Evolutionary conservation across 2,113 vertebrate genomes (phyloP).

Genomic region (Eurypyga helias): DNA sequence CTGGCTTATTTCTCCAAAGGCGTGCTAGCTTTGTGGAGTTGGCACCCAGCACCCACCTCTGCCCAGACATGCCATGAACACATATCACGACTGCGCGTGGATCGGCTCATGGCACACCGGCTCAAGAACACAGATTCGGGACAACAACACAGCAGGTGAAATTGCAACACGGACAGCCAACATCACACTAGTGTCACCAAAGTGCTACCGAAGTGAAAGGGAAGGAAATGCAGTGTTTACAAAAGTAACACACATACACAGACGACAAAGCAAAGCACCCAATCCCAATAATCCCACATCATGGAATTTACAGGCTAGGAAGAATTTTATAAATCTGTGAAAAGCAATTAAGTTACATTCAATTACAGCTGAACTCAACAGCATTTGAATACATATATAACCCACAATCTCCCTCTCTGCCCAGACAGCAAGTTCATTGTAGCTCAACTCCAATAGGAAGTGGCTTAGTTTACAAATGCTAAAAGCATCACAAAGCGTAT

Average conservation of each 20-base stretch:
- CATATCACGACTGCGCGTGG: too few species aligned
- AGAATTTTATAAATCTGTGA: background rate
- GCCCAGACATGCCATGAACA: too few species aligned
- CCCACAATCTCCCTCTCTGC: background rate
- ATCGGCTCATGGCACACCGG: too few species aligned
- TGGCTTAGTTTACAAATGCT: background rate
- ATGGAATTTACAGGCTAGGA: background rate
- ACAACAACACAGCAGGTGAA: too few species aligned
- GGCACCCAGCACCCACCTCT: too few species aligned
- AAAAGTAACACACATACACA: background rate
- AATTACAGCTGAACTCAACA: background rate
- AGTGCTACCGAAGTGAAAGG: accelerated
- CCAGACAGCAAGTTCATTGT: background rate
- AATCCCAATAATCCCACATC: background rate
- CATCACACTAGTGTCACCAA: background rate
- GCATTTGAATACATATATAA: background rate
- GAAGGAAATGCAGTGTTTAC: background rate
- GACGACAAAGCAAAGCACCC: background rate
- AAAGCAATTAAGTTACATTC: background rate
- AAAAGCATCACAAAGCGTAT: background rate
- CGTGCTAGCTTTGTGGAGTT: too few species aligned
- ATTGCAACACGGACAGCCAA: background rate
- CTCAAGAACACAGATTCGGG: too few species aligned
- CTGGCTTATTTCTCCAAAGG: too few species aligned
- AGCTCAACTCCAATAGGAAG: background rate